Evolutionary conservation across 2,888 invertebrate species (phyloP).

Genomic region (Erebia ligea): DNA sequence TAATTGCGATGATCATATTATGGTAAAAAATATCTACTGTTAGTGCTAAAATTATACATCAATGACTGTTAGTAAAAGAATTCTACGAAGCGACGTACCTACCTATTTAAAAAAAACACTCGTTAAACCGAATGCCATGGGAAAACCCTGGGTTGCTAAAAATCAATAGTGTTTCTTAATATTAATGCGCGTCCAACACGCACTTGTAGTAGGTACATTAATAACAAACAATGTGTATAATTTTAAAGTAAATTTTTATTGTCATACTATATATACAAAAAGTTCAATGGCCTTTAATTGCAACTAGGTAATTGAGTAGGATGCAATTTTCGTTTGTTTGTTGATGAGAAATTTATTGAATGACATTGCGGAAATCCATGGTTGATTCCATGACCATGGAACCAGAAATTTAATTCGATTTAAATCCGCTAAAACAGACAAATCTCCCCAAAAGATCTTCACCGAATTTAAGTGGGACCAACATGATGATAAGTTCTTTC

Average conservation of each 20-base stretch:
- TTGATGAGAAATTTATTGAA: no score
- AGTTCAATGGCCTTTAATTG: not conserved
- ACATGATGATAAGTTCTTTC: no score
- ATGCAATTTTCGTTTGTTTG: not conserved
- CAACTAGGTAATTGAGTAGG: not conserved
- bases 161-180: slow-evolving; percentile 16
- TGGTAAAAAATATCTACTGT: not conserved
- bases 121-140: slow-evolving; percentile 6
- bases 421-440: no score
- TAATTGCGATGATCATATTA: no score
- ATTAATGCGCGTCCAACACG: not conserved
- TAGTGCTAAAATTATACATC: no score
- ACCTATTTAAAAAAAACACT: not conserved
- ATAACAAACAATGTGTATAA: slow-evolving; percentile 4
- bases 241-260: not conserved
- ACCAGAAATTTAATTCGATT: no score
- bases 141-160: slow-evolving; percentile 13
- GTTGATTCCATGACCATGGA: no score
- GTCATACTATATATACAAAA: not conserved
- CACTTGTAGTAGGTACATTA: not conserved
- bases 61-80: not conserved
- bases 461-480: no score
- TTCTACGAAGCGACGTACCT: not conserved
- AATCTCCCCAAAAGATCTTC: no score
- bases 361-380: no score